Percentiles rank a stretch among this genome's conserved stretches.
phyloP scores from a whole-genome alignment of 2,888 invertebrate species.

The Cyrtodaria siliqua region DNA sequence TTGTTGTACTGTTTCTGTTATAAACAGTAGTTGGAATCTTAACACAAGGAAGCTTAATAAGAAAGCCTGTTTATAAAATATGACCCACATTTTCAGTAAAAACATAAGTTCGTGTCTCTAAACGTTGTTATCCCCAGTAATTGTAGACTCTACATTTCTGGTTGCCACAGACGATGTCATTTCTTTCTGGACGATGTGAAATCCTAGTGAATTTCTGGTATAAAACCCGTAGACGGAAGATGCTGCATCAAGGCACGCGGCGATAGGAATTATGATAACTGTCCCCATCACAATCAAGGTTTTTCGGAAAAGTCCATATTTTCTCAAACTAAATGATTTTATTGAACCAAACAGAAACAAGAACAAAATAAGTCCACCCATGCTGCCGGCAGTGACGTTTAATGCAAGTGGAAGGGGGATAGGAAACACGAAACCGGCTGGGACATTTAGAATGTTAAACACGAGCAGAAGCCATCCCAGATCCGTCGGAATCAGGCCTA shows the following conservation, averaged over 20 bases:
- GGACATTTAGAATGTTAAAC: constrained; percentile 60
- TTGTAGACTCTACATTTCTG: too few species aligned
- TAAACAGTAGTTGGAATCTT: too few species aligned
- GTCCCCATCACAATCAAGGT: constrained; percentile 50
- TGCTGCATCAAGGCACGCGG: constrained; percentile 59
- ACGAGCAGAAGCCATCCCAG: constrained; percentile 61
- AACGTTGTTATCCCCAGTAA: too few species aligned
- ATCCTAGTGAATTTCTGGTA: constrained; percentile 53
- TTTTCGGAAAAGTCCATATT: constrained; percentile 53
- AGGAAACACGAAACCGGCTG: constrained; percentile 58
- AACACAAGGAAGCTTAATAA: too few species aligned
- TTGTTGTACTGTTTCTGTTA: too few species aligned
- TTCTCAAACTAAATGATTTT: constrained; percentile 62
- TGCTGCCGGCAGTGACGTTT: constrained; percentile 59
- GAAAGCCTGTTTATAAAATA: too few species aligned
- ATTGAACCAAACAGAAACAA: constrained; percentile 66
- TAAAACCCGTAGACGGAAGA: constrained; percentile 62
- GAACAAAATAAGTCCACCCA: constrained; percentile 63
- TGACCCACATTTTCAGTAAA: too few species aligned
- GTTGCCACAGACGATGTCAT: background rate
- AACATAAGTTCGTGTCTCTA: too few species aligned
- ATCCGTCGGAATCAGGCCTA: constrained; percentile 64
- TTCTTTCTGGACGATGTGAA: constrained; percentile 66
- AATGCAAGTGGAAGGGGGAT: constrained; percentile 58
- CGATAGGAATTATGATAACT: constrained; percentile 57